phyloP scores from a whole-genome alignment of 1,140 invertebrate genomes.

The Brachionus koreanus region DNA sequence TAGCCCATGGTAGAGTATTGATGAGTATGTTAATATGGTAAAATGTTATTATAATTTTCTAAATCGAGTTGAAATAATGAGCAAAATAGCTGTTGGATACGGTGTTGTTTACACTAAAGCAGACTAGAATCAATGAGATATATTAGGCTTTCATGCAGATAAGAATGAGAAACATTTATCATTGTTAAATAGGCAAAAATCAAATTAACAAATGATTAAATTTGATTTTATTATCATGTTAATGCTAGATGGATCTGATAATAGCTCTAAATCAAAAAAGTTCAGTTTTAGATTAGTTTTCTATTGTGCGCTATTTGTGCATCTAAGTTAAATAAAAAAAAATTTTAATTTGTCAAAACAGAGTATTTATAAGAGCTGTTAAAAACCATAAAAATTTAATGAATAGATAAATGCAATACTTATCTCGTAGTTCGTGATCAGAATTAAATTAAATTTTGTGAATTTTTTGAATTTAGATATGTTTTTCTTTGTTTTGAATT shows the following conservation, averaged over 20 bases:
- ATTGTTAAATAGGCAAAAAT: constrained; percentile 3
- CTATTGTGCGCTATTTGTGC: background rate
- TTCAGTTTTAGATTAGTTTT: background rate
- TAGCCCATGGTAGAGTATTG: background rate
- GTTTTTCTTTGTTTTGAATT: no score
- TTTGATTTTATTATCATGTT: background rate
- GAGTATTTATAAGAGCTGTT: background rate
- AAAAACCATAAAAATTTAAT: background rate
- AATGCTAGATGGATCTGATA: constrained; percentile 3
- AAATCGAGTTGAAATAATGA: constrained; percentile 30
- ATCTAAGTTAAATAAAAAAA: no score
- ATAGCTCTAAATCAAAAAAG: background rate
- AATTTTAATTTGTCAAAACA: no score
- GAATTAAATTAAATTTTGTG: background rate
- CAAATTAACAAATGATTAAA: constrained; percentile 13
- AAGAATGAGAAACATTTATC: constrained; percentile 3
- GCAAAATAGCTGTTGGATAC: constrained; percentile 33
- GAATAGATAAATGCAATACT: background rate
- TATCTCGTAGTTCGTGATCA: background rate
- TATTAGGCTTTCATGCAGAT: background rate
- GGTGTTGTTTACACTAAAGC: constrained; percentile 25
- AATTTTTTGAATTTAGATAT: background rate
- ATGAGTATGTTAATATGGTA: constrained; percentile 26
- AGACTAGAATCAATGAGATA: constrained; percentile 17
- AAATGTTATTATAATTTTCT: constrained; percentile 25